Evolutionary conservation across 2,888 invertebrate genomes (phyloP).

Genomic region (Petrophora chlorosata): DNA sequence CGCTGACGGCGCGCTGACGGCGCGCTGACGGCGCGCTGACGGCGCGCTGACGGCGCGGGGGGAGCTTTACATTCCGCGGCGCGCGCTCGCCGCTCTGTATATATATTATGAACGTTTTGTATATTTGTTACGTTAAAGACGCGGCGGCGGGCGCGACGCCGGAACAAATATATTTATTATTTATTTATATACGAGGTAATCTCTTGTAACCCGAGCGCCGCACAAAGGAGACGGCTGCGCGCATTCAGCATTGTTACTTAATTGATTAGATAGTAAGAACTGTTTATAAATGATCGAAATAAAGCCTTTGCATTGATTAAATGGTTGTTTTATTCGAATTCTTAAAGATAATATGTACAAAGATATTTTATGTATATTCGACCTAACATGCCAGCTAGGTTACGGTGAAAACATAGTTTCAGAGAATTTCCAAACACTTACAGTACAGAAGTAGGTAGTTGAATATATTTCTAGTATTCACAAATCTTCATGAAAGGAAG

Average conservation of each 20-base stretch:
- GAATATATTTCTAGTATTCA: no score
- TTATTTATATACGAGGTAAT: slow-evolving; percentile 51
- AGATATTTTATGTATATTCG: no score
- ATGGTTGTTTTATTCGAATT: slow-evolving; percentile 54
- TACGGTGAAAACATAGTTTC: no score
- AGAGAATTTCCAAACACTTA: no score
- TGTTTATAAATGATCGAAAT: slow-evolving; percentile 73
- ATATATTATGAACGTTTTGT: slow-evolving; percentile 58
- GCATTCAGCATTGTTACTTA: slow-evolving; percentile 81
- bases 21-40: no score
- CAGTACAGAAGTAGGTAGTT: no score
- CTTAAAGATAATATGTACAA: slow-evolving; percentile 26
- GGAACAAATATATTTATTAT: slow-evolving; percentile 40
- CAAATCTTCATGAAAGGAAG: no score
- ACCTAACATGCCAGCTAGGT: no score
- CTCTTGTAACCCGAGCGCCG: slow-evolving; percentile 48
- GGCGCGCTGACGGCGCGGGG: no score
- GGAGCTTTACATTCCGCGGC: slow-evolving; percentile 39
- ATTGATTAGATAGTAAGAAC: slow-evolving; percentile 73
- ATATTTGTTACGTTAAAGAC: slow-evolving; percentile 66
- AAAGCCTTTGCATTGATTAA: slow-evolving; percentile 81
- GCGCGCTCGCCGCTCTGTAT: slow-evolving; percentile 41
- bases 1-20: no score
- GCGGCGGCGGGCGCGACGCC: slow-evolving; percentile 43
- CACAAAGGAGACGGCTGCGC: slow-evolving; percentile 51